Base-by-base conservation (phyloP, 2,888 invertebrate species). In the Apodemia hepburni region DNA sequence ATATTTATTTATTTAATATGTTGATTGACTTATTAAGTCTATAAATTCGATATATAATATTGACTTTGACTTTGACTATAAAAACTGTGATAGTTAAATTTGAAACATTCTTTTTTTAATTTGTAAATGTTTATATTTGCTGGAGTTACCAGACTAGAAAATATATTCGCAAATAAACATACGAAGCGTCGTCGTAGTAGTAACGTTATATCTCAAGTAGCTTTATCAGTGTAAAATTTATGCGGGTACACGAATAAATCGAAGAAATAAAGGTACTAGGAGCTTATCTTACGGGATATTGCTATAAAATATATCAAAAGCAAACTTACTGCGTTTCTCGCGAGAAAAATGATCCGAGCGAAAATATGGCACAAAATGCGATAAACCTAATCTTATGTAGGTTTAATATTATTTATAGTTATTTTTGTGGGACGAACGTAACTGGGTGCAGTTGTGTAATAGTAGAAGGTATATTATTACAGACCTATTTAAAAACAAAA, bases 191-290 rank as follows among this genome's bases (percentile, higher is more conserved):
- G 0, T 12, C 51, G 12, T 22, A 18, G 22, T 51, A 11, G 22
- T 51, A 11, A 12, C 51, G 22, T 51, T 51, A 51, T 51, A 51
- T 51, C 18, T 58, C 58, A 58, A 73, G 72, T 71, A 75, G 75
- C 74, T 76, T 77, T 79, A 79, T 79, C 71, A 72, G 61, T 69
- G 71, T 69, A 62, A 76, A 86, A 85, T 85, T 84, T 88, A 87
- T 86, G 85, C 83, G 77, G 76, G 69, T 81, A 80, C 86, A 87
- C 82, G 87, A 90, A 89, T 87, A 87, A 86, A 87, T 87, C 84
- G 82, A 81, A 84, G 81, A 84, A 79, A 82, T 85, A 82, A 81
- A 81, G 81, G 81, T 81, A 74, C 70, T 73, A 73, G 78, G 75
- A 78, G 81, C 83, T 87, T 87, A 85, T 87, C 87, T 84, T 67